Conservation (phyloP, 2,113 vertebrate species). For the Cephalopterus ornatus region DNA sequence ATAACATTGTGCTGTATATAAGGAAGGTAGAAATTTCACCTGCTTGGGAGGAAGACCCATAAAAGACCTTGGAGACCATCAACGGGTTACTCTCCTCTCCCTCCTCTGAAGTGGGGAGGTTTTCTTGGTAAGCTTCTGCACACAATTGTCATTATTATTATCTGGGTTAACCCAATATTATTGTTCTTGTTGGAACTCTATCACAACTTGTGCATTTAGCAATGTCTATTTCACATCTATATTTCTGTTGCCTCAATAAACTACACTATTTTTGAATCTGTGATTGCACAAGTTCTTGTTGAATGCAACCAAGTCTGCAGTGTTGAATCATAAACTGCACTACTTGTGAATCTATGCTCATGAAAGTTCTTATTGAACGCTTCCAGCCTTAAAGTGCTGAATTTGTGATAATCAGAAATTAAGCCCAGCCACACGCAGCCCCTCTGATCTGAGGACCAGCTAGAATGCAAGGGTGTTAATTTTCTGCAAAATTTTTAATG, state of each 20-base stretch:
- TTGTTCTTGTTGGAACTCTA: background rate
- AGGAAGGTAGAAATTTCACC: background rate
- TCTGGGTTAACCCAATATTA: background rate
- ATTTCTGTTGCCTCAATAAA: background rate
- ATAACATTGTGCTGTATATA: background rate
- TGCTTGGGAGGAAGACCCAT: background rate
- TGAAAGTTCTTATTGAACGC: background rate
- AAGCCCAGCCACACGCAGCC: background rate
- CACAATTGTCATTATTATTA: background rate
- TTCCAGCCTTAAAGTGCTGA: background rate
- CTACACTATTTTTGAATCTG: background rate
- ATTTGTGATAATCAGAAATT: background rate
- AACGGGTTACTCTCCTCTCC: background rate
- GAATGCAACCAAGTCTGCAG: background rate
- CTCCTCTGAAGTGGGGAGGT: background rate
- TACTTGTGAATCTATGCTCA: background rate
- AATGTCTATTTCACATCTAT: background rate
- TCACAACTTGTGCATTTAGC: background rate
- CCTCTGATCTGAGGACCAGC: background rate
- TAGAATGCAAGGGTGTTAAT: background rate
- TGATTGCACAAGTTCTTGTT: background rate
- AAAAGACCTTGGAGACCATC: background rate
- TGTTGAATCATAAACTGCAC: background rate
- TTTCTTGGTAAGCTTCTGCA: background rate
- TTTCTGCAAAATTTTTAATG: background rate